These are phyloP conservation scores for Lasioglossum oenotherae DNA, from an alignment of 2,888 invertebrate species.

Conservation along the genomic window DNA sequence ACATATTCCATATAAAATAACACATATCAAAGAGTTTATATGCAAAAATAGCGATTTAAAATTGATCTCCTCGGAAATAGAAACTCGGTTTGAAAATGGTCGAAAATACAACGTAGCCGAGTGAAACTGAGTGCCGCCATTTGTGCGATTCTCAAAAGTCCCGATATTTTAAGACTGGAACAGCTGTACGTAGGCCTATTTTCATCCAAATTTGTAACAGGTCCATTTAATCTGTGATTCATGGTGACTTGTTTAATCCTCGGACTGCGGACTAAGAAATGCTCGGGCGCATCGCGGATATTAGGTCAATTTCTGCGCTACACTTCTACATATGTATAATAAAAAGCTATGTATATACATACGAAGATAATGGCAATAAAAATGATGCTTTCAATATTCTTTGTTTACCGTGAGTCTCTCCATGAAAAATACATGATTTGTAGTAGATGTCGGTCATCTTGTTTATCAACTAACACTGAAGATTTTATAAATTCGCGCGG, in stretches of 20 bases:
- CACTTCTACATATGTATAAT: background rate
- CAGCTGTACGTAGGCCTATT: background rate
- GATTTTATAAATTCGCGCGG: background rate
- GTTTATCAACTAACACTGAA: background rate
- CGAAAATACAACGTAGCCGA: background rate
- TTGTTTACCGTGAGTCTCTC: too few species aligned
- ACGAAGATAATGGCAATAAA: too few species aligned
- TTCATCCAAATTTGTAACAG: constrained; percentile 9
- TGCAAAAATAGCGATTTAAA: background rate
- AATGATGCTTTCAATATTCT: too few species aligned
- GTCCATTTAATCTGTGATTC: constrained; percentile 7
- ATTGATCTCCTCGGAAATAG: background rate
- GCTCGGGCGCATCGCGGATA: background rate
- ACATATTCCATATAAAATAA: too few species aligned
- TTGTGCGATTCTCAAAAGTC: background rate
- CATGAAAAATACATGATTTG: too few species aligned
- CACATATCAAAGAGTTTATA: background rate
- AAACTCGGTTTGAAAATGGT: background rate
- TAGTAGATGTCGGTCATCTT: too few species aligned
- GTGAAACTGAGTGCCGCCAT: background rate
- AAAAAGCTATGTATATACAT: too few species aligned
- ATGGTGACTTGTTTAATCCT: background rate
- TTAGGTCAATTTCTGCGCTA: background rate
- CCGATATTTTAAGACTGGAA: background rate
- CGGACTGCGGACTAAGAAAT: background rate